These are phyloP conservation scores for Drosophila robusta DNA, from an alignment of 2,888 invertebrate species.

Conservation along the genomic window DNA sequence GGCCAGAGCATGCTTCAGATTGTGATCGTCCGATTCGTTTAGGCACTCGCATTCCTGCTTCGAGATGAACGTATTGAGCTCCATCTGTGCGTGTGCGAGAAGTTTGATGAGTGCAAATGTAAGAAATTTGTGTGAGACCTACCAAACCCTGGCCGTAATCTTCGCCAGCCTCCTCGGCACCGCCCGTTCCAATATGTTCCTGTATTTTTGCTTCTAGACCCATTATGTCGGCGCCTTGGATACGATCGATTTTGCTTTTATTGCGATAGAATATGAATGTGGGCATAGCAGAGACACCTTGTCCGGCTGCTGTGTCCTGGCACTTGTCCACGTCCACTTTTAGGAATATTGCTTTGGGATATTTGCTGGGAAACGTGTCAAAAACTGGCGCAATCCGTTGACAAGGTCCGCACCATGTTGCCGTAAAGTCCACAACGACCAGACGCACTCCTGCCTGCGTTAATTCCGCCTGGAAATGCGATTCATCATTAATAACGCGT, in stretches of 20 bases:
- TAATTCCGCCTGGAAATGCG: slow-evolving; percentile 94
- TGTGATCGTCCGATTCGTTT: slow-evolving; percentile 97
- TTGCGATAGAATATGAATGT: slow-evolving; percentile 98
- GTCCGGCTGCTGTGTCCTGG: slow-evolving; percentile 93
- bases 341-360: slow-evolving; percentile 94
- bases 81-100: slow-evolving; percentile 88
- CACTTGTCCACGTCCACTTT: slow-evolving; percentile 97
- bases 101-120: neutral
- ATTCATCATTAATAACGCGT: slow-evolving; percentile 85
- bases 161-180: slow-evolving; percentile 91
- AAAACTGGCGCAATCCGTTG: slow-evolving; percentile 96
- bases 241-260: slow-evolving; percentile 92
- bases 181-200: slow-evolving; percentile 89
- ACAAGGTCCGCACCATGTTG: slow-evolving; percentile 99
- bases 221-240: slow-evolving; percentile 94
- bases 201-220: slow-evolving; percentile 95
- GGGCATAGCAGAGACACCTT: slow-evolving; percentile 98
- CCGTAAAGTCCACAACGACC: slow-evolving; percentile 97
- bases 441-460: slow-evolving; percentile 93
- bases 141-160: slow-evolving; percentile 87
- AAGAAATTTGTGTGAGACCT: slow-evolving; percentile 2
- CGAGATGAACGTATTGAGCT: slow-evolving; percentile 93
- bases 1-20: slow-evolving; percentile 90
- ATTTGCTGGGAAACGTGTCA: slow-evolving; percentile 94
- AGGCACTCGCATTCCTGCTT: slow-evolving; percentile 97